Evolutionary conservation across 2,113 vertebrate species (phyloP), one percentile per base, ranked within the genome.

Genomic region (Glaucomys volans): DNA sequence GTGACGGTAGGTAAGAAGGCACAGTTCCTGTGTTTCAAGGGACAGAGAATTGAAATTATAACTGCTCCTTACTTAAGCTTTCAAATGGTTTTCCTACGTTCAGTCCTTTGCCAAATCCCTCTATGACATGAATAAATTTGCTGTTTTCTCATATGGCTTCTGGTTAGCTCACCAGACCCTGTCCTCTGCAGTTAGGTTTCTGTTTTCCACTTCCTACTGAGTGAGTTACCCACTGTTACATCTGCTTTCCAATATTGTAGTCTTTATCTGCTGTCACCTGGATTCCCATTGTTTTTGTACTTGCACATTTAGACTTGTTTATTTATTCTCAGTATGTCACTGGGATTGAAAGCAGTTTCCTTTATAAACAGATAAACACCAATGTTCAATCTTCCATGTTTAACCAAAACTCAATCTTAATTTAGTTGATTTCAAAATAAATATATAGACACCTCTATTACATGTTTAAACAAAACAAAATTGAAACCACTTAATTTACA

Each of bases 371-470:
- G 10, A 59, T 22, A 47, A 57, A 66, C 28, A 88, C 4, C 28
- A 50, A 37, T 52, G 14, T 64, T 84, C 71, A 84, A 26, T 85
- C n/a, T 77, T 90, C 6, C 2, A 30, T 57, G 40, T 87, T 90
- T 72, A 87, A 44, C 35, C 6, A 75, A 67, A 85, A 50, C 10
- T 69, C 35, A 30, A 22, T n/a, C 16, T 86, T 86, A 52, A 62
- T 76, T 86, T 85, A 86, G 50, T 57, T 85, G 12, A 40, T 64
- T 94, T 80, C 54, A 35, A 83, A 59, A 89, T 62, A 71, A 88
- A 40, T 14, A 40, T 54, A 32, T 3, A 14, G 28, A 57, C 40
- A 62, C 13, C 11, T 47, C n/a, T 69, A n/a, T 47, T 50, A n/a
- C 20, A 47, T 54, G 18, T 42, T 93, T 80, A 67, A 62, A 8